A percentile compares a stretch with the other conserved stretches of the same genome.
phyloP scores from a whole-genome alignment of 2,797 vertebrate genomes.

The Lacerta agilis region DNA sequence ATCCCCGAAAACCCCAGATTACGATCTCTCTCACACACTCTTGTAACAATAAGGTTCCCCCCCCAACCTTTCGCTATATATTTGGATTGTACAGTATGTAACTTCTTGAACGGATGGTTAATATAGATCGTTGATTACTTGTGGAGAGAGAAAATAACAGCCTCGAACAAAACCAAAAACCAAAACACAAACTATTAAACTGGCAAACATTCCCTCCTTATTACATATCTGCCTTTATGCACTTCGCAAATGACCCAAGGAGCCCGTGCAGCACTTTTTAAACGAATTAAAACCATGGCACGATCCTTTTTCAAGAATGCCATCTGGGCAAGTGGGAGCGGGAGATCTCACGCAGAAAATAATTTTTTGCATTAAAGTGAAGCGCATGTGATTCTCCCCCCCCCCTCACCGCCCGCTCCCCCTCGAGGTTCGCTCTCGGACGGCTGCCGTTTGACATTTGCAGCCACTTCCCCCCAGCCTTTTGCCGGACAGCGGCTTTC shows the following conservation, averaged over 20 bases:
- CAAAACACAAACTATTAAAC: neutral
- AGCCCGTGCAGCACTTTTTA: neutral
- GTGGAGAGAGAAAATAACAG: neutral
- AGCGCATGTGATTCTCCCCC: too few species aligned
- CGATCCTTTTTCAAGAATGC: neutral
- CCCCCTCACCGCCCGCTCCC: neutral
- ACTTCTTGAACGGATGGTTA: neutral
- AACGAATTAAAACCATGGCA: too few species aligned
- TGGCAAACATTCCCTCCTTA: neutral
- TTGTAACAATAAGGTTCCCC: neutral
- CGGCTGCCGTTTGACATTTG: constrained; percentile 19
- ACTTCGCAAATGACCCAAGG: neutral
- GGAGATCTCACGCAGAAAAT: neutral
- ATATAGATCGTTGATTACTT: too few species aligned
- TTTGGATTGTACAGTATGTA: neutral
- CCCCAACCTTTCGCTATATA: neutral
- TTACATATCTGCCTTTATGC: neutral
- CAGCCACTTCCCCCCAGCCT: neutral
- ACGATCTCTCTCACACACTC: neutral
- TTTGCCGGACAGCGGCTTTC: constrained; percentile 1
- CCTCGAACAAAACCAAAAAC: neutral
- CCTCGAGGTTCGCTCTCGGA: neutral
- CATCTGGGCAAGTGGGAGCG: too few species aligned
- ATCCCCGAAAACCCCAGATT: neutral
- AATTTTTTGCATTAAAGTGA: neutral